Evolutionary conservation across 1,140 invertebrate species (phyloP).

Genomic region (Trichomalopsis sarcophagae): DNA sequence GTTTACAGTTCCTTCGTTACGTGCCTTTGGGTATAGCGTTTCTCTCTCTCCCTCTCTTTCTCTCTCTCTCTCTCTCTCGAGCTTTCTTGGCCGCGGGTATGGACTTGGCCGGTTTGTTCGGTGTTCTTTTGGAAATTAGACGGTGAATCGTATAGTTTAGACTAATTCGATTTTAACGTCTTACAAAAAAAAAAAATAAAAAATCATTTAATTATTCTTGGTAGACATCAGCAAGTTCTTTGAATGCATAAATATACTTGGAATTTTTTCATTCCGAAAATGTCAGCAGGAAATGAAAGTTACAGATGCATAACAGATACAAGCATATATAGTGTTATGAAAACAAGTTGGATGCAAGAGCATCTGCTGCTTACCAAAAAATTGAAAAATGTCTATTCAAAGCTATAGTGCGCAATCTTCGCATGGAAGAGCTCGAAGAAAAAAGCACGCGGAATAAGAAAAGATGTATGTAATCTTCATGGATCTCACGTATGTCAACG

Average conservation of each 20-base stretch:
- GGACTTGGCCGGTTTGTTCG: background rate
- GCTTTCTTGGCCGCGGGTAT: background rate
- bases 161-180: no score
- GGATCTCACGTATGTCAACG: no score
- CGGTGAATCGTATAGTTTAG: background rate
- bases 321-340: no score
- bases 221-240: no score
- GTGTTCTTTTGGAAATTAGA: background rate
- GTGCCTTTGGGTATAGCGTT: background rate
- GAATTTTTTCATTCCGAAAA: no score
- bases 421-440: background rate
- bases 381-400: background rate
- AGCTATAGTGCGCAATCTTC: background rate
- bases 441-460: background rate
- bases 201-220: no score
- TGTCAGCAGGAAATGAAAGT: no score
- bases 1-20: slow-evolving; percentile 21
- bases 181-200: no score
- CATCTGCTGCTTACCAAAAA: background rate
- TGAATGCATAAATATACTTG: no score
- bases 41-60: no score
- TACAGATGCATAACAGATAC: no score
- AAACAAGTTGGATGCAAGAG: background rate
- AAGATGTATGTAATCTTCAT: background rate
- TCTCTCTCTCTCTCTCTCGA: background rate